Percentiles rank a stretch among this genome's conserved stretches.
These are phyloP conservation scores for Lethenteron camtschaticum DNA, from an alignment of 2,113 vertebrate genomes.

Conservation along the genomic window DNA sequence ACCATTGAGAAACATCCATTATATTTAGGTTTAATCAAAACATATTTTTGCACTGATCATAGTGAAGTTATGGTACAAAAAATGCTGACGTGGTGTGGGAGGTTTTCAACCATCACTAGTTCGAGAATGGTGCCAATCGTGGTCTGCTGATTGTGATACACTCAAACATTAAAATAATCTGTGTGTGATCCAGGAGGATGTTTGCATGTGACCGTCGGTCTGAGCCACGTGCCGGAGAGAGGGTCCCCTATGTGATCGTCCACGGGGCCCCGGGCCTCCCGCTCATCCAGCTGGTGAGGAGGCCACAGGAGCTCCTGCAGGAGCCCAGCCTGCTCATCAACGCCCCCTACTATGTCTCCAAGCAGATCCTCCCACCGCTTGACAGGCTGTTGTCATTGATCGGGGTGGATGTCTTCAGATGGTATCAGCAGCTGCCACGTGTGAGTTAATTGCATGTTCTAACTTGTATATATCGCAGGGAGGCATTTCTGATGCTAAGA, in stretches of 20 bases:
- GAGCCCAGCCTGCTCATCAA: conserved; percentile 59
- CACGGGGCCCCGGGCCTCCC: conserved; percentile 60
- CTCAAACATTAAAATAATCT: no score
- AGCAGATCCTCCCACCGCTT: conserved; percentile 80
- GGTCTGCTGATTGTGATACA: no score
- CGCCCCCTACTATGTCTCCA: conserved; percentile 71
- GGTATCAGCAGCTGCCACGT: conserved; percentile 81
- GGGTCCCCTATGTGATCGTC: conserved; percentile 80
- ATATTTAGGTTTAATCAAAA: no score
- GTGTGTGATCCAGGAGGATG: conserved; percentile 38
- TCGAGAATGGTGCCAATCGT: no score
- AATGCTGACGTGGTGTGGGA: no score
- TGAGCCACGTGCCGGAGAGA: conserved; percentile 69
- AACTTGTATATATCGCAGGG: neutral
- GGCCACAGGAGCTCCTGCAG: conserved; percentile 59
- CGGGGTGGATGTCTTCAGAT: conserved; percentile 74
- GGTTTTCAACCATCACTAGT: no score
- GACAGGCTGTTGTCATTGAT: conserved; percentile 70
- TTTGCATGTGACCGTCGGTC: conserved; percentile 57
- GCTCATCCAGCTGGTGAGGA: conserved; percentile 78
- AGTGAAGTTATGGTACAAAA: no score
- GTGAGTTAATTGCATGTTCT: conserved; percentile 23
- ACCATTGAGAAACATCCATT: no score
- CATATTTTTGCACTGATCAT: no score
- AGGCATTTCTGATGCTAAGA: neutral